These are phyloP conservation scores for Chromobotia macracanthus DNA, from an alignment of 2,797 vertebrate species.

Conservation along the genomic window DNA sequence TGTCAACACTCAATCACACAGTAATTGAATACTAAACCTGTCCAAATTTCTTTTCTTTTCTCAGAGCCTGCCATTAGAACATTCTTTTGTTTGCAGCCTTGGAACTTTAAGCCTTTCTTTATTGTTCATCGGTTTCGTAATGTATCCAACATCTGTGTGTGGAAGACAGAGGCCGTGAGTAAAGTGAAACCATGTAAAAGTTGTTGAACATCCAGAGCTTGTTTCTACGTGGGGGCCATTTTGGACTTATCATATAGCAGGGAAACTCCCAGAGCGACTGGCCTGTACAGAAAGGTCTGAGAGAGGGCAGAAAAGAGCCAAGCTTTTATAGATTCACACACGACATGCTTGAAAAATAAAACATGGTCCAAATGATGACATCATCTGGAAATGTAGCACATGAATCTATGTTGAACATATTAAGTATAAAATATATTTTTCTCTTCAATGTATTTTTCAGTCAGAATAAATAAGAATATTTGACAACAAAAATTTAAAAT, in stretches of 20 bases:
- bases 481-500: too few species aligned
- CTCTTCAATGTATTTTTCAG: background rate
- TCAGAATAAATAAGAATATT: background rate
- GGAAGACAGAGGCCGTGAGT: background rate
- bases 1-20: constrained; percentile 78
- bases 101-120: constrained; percentile 65
- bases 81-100: constrained; percentile 71
- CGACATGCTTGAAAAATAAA: constrained; percentile 12
- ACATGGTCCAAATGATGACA: constrained; percentile 9
- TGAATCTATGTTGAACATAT: background rate
- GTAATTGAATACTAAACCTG: constrained; percentile 76
- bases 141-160: constrained; percentile 71
- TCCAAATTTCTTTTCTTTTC: constrained; percentile 63
- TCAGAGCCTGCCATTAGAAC: constrained; percentile 69
- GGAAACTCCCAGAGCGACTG: constrained; percentile 27
- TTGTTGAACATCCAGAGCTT: constrained; percentile 53
- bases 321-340: constrained; percentile 47
- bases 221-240: constrained; percentile 36
- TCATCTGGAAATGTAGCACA: constrained; percentile 16
- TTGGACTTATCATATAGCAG: constrained; percentile 45
- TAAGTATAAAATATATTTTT: too few species aligned
- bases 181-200: constrained; percentile 54
- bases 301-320: constrained; percentile 34
- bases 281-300: constrained; percentile 42
- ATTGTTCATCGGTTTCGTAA: constrained; percentile 64